Evolutionary conservation across 2,888 invertebrate species (phyloP).

Genomic region (Agrotis segetum): DNA sequence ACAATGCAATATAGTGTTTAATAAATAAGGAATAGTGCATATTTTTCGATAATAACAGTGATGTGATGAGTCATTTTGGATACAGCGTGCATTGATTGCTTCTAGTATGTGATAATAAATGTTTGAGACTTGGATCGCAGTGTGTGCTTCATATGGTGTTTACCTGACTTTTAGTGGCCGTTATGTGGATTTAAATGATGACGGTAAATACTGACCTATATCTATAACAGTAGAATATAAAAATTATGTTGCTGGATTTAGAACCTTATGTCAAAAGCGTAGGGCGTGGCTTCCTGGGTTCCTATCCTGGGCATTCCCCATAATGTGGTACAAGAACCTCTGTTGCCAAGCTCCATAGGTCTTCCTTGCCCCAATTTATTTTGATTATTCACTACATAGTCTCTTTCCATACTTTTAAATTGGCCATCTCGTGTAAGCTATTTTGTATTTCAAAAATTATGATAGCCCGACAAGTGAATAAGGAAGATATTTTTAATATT

Average conservation of each 20-base stretch:
- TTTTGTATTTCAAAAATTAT: background rate
- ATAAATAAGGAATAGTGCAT: background rate
- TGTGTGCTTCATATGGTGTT: slow-evolving; percentile 75
- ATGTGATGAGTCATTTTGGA: slow-evolving; percentile 46
- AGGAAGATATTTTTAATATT: background rate
- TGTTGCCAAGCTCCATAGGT: background rate
- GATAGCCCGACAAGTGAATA: background rate
- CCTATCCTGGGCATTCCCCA: background rate
- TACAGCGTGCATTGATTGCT: slow-evolving; percentile 49
- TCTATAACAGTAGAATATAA: background rate
- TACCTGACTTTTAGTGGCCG: slow-evolving; percentile 76
- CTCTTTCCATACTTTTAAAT: background rate
- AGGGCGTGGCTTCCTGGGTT: too few species aligned
- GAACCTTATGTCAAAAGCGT: background rate
- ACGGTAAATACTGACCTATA: slow-evolving; percentile 70
- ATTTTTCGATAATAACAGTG: slow-evolving; percentile 4
- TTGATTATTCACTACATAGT: too few species aligned
- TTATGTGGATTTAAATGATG: slow-evolving; percentile 79
- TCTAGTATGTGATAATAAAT: slow-evolving; percentile 76
- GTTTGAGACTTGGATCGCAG: slow-evolving; percentile 79
- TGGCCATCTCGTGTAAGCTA: background rate
- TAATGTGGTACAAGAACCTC: background rate
- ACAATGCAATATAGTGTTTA: slow-evolving; percentile 12
- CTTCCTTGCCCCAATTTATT: background rate
- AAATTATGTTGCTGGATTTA: background rate